A percentile compares a stretch with the other conserved stretches of the same genome.
Conservation (phyloP, 2,888 invertebrate genomes). For the Abrostola tripartita region DNA sequence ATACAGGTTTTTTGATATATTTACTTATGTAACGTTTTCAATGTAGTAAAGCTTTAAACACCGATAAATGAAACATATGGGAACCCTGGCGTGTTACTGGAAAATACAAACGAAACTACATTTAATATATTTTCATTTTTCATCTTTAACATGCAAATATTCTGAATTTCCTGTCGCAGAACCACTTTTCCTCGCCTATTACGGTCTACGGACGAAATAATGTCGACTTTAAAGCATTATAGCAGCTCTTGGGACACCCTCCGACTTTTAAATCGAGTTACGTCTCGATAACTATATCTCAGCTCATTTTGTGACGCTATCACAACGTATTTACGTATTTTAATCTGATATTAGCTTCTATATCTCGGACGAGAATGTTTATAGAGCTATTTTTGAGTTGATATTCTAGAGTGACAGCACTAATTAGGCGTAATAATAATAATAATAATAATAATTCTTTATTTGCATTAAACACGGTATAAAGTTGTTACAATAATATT, state of each 20-base stretch:
- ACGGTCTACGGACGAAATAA: conserved; percentile 17
- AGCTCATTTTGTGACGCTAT: conserved; percentile 21
- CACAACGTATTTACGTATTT: conserved; percentile 36
- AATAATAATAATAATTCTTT: too few relatives aligned
- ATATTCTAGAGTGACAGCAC: conserved; percentile 2
- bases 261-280: conserved; percentile 35
- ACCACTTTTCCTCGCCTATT: conserved; percentile 15
- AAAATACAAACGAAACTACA: too few relatives aligned
- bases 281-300: conserved; percentile 29
- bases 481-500: too few relatives aligned
- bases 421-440: not conserved
- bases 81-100: too few relatives aligned
- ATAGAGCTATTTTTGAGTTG: not conserved
- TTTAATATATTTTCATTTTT: not conserved
- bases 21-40: too few relatives aligned
- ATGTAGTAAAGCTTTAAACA: too few relatives aligned
- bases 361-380: conserved; percentile 8
- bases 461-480: too few relatives aligned
- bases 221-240: conserved; percentile 30
- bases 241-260: conserved; percentile 35
- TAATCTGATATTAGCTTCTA: conserved; percentile 26
- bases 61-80: too few relatives aligned
- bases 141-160: conserved; percentile 4
- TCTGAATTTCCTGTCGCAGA: conserved; percentile 6
- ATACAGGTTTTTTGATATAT: not conserved